Evolutionary conservation across 2,113 vertebrate species (phyloP).

Genomic region (Colinus virginianus): DNA sequence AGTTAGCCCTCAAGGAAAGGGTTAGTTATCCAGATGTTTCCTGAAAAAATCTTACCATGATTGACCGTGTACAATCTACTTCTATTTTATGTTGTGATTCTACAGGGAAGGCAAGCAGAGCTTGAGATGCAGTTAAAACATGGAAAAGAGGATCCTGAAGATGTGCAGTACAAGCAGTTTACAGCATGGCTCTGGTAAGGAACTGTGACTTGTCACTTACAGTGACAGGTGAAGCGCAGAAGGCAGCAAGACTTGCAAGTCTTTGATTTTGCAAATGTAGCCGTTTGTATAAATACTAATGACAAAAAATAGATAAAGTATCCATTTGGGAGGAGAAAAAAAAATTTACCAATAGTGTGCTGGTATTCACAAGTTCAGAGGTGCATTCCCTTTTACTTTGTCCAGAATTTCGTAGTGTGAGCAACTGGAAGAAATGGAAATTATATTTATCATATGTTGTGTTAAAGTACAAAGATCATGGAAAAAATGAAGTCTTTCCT

Average conservation of each 20-base stretch:
- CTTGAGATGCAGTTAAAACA: slow-evolving; percentile 91
- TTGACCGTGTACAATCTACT: neutral
- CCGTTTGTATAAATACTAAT: neutral
- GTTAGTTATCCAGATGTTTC: neutral
- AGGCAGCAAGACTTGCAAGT: neutral
- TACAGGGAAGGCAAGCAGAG: slow-evolving; percentile 90
- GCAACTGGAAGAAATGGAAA: neutral
- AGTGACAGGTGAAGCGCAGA: neutral
- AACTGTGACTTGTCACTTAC: neutral
- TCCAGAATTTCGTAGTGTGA: neutral
- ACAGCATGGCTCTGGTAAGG: slow-evolving; percentile 96
- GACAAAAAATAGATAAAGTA: neutral
- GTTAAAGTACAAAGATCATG: neutral
- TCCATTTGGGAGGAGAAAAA: neutral
- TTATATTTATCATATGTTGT: neutral
- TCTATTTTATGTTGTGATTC: slow-evolving; percentile 40
- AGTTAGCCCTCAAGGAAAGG: neutral
- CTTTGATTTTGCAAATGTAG: neutral
- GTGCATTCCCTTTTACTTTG: neutral
- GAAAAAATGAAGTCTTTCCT: neutral
- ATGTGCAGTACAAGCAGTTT: slow-evolving; percentile 88
- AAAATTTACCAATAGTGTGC: neutral
- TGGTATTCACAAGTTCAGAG: rapidly evolving
- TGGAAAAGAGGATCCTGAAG: slow-evolving; percentile 85
- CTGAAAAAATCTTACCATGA: neutral